phyloP scores from a whole-genome alignment of 2,797 vertebrate species.

The Nothura maculosa region DNA sequence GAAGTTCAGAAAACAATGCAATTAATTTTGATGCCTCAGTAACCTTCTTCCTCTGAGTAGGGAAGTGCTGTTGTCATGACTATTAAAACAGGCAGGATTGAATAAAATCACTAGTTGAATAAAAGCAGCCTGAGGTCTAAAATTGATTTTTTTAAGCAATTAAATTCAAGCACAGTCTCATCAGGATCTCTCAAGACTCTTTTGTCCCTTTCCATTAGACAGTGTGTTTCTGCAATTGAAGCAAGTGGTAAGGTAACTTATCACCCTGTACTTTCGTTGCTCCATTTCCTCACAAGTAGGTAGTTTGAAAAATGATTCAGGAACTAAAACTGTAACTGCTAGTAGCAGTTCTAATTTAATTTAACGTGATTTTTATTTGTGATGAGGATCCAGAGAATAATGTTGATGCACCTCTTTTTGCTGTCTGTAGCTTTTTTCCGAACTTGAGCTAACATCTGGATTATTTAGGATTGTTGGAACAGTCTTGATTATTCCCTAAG shows the following conservation, averaged over 20 bases:
- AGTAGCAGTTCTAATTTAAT: too few relatives aligned
- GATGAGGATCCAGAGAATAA: not conserved
- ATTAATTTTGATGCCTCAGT: conserved; percentile 3
- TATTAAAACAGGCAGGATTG: not conserved
- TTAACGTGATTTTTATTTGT: not conserved
- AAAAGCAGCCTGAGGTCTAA: not conserved
- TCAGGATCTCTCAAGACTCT: not conserved
- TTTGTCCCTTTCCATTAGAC: not conserved
- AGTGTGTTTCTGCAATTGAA: not conserved
- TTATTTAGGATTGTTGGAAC: not conserved
- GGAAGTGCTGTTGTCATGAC: not conserved
- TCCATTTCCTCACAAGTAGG: not conserved
- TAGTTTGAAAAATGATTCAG: not conserved
- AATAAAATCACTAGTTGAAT: not conserved
- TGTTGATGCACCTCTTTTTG: not conserved
- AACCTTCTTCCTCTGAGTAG: not conserved
- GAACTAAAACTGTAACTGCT: not conserved
- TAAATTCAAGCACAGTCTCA: not conserved
- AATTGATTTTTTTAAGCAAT: not conserved
- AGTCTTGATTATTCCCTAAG: not conserved
- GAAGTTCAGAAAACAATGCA: not conserved
- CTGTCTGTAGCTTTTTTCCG: not conserved
- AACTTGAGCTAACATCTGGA: not conserved
- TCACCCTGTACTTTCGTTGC: not conserved
- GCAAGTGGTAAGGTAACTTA: not conserved